phyloP scores from a whole-genome alignment of 2,797 vertebrate genomes.

The Discoglossus pictus region DNA sequence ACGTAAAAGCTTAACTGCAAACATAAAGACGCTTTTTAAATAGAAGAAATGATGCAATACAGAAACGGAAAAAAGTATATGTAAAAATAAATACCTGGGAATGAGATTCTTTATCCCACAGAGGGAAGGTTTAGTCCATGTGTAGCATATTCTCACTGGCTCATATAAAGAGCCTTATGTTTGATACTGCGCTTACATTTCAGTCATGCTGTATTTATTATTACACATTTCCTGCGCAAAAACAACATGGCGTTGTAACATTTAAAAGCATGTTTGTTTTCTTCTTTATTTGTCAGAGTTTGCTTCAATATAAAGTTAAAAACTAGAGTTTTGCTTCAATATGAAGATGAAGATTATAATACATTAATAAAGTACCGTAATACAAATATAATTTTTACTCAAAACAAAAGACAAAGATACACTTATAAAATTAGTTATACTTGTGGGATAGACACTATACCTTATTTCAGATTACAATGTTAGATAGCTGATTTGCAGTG shows the following conservation, averaged over 20 bases:
- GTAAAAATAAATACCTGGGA: slow-evolving; percentile 1
- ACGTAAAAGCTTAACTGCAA: background rate
- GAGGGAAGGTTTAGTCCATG: background rate
- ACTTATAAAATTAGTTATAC: too few species aligned
- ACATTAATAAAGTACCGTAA: too few species aligned
- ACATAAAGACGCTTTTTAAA: slow-evolving; percentile 8
- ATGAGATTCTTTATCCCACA: background rate
- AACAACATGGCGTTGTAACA: background rate
- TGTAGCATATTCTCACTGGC: background rate
- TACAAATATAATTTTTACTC: too few species aligned
- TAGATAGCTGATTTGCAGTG: too few species aligned
- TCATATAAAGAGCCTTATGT: background rate
- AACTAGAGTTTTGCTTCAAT: too few species aligned
- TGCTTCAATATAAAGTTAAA: too few species aligned
- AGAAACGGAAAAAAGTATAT: background rate
- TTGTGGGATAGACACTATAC: too few species aligned
- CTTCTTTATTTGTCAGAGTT: too few species aligned
- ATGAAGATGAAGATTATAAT: too few species aligned
- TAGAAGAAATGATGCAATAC: slow-evolving; percentile 2
- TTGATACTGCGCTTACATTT: slow-evolving; percentile 19
- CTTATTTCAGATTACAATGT: too few species aligned
- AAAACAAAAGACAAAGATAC: too few species aligned
- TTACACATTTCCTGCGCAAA: slow-evolving; percentile 21
- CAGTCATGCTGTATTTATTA: slow-evolving; percentile 5
- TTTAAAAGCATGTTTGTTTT: too few species aligned